Evolutionary conservation across 2,113 vertebrate species (phyloP), one percentile per base, ranked within the genome.

Genomic region (Empidonax traillii): DNA sequence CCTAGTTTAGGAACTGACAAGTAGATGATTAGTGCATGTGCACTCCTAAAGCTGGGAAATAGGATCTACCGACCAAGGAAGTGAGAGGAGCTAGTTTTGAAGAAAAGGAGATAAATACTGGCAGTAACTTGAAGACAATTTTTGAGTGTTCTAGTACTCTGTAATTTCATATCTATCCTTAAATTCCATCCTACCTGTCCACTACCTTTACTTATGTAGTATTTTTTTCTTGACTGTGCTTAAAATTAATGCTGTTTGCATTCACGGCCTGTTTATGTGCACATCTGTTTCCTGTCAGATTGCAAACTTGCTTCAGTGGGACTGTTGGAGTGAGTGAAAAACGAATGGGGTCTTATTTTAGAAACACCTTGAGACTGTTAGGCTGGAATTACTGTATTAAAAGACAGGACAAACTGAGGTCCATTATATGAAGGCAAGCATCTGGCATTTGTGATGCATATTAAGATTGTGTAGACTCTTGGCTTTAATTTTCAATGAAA

Each of bases 281-380:
- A 22, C 72, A 59, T 88, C 82, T 93, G 67, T 46, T 62, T 94
- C 47, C 51, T 77, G 82, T 77, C 87, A 87, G 56, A 76, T 79
- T 91, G 55, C 30, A 61, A 47, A 22, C 31, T 61, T 81, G n/a
- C 47, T 91, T 94, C 53, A 56, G 69, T 65, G 73, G 66, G 19
- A 24, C 69, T 81, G 39, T 74, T 92, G 68, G 52, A 81, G 49
- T 52, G 73, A 91, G 53, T 53, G 75, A 81, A 79, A 72, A 95
- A 72, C 8, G 25, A 53, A 22, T 65, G 69, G 65, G 31, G 65
- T 71, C 68, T 92, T 93, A 81, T 44, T 76, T 93, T 68, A 59
- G 76, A 78, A 97, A 81, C 68, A 88, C 89, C 56, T 96, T 92
- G 83, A 89, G 68, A 51, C 46, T 71, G 21, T 87, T 82, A 73